phyloP scores from a whole-genome alignment of 2,797 vertebrate genomes.

The Chiloscyllium punctatum region DNA sequence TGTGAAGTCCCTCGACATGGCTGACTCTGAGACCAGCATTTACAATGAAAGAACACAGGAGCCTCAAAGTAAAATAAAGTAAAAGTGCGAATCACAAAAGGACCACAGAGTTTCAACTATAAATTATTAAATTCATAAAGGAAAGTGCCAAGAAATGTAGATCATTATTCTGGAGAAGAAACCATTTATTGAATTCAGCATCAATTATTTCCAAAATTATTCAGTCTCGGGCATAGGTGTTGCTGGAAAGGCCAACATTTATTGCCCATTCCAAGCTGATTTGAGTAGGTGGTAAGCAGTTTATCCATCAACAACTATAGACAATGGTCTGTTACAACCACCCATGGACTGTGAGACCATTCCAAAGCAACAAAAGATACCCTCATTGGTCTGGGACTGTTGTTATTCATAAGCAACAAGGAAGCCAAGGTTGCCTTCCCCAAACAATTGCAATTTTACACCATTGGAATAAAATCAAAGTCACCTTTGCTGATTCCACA shows the following conservation, averaged over 20 bases:
- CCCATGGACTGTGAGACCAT: background rate
- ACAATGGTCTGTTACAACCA: background rate
- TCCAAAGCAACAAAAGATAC: background rate
- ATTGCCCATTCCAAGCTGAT: background rate
- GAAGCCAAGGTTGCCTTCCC: background rate
- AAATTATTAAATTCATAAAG: background rate
- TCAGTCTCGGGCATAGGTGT: background rate
- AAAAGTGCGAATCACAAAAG: background rate
- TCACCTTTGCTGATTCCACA: background rate
- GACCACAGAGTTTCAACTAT: background rate
- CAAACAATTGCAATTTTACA: background rate
- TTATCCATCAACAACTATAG: background rate
- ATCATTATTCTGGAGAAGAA: background rate
- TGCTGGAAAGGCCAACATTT: background rate
- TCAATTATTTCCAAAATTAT: background rate
- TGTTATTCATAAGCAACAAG: background rate
- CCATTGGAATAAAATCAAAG: background rate
- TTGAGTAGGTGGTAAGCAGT: background rate
- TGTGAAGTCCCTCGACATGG: background rate
- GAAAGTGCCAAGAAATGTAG: background rate
- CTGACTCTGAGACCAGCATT: background rate
- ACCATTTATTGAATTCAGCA: background rate
- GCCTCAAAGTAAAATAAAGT: background rate
- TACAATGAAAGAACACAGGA: background rate
- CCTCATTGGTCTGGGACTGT: background rate